Percentiles rank a stretch among this genome's conserved stretches.
phyloP scores from a whole-genome alignment of 2,888 invertebrate species.

The Coecobrya sp. region DNA sequence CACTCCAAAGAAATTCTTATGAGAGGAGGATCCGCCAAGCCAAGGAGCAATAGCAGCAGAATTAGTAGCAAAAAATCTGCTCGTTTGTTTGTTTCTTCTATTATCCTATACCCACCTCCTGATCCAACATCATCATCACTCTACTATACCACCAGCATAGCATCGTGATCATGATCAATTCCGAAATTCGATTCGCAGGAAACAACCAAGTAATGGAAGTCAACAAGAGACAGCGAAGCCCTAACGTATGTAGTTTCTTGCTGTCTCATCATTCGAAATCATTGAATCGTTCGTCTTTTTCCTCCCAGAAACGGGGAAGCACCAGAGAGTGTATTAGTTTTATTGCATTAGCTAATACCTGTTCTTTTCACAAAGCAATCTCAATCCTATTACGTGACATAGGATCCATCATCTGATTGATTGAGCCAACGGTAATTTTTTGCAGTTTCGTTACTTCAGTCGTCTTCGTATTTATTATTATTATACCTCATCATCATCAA shows the following conservation, averaged over 20 bases:
- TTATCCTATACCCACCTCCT: conserved; percentile 12
- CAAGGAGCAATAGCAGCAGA: neutral
- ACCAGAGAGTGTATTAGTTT: conserved; percentile 21
- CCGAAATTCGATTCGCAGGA: conserved; percentile 66
- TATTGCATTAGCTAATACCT: conserved; percentile 45
- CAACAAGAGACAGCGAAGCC: neutral
- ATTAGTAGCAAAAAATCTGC: conserved; percentile 6
- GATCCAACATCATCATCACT: neutral
- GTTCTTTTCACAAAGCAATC: conserved; percentile 8
- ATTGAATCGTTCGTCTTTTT: too few relatives aligned
- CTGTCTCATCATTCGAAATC: conserved; percentile 5
- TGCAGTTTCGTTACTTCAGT: conserved; percentile 65
- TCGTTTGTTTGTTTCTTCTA: conserved; percentile 57
- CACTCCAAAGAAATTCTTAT: neutral
- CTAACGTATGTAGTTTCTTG: neutral
- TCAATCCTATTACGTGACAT: conserved; percentile 66
- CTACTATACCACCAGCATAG: neutral
- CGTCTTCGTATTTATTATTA: conserved; percentile 52
- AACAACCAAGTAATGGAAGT: neutral
- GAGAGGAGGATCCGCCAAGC: neutral
- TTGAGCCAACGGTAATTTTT: conserved; percentile 75
- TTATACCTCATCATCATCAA: conserved; percentile 51
- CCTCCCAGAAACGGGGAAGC: neutral
- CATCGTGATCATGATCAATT: conserved; percentile 9
- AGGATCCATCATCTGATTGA: conserved; percentile 70